Conservation (phyloP, 2,797 vertebrate genomes). For the Sebastiscus tertius region DNA sequence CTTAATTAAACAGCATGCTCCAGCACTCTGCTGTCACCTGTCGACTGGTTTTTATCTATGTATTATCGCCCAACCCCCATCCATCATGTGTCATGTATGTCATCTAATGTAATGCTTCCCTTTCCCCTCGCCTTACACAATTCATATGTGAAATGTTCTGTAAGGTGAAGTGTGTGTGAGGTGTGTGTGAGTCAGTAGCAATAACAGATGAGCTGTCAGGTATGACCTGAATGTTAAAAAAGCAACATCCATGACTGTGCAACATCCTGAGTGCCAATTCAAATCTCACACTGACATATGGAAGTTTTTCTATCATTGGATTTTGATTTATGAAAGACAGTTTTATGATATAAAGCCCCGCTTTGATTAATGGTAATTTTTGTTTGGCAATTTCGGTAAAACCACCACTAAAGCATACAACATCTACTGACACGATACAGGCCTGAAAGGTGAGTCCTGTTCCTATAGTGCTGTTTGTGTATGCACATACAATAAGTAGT, state of each 20-base stretch:
- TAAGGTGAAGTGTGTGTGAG: neutral
- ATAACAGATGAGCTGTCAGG: constrained; percentile 19
- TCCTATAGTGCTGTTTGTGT: too few species aligned
- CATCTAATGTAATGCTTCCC: constrained; percentile 21
- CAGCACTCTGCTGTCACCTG: constrained; percentile 11
- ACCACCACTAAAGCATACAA: neutral
- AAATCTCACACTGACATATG: neutral
- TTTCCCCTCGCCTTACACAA: neutral
- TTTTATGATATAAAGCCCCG: neutral
- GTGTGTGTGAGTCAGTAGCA: neutral
- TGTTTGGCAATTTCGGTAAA: neutral
- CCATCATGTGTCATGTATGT: constrained; percentile 26
- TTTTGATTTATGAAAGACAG: neutral
- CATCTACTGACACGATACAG: neutral
- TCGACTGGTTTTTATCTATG: constrained; percentile 9
- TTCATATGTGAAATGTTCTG: neutral
- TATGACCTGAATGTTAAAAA: constrained; percentile 32
- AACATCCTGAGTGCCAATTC: neutral
- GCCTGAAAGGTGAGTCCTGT: neutral
- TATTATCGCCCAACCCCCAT: neutral
- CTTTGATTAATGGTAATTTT: neutral
- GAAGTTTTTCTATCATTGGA: neutral
- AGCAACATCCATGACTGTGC: neutral
- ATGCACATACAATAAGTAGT: too few species aligned
- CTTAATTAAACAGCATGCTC: constrained; percentile 15